Evolutionary conservation across 1,140 invertebrate species (phyloP).

Genomic region (Drosophila ambigua): DNA sequence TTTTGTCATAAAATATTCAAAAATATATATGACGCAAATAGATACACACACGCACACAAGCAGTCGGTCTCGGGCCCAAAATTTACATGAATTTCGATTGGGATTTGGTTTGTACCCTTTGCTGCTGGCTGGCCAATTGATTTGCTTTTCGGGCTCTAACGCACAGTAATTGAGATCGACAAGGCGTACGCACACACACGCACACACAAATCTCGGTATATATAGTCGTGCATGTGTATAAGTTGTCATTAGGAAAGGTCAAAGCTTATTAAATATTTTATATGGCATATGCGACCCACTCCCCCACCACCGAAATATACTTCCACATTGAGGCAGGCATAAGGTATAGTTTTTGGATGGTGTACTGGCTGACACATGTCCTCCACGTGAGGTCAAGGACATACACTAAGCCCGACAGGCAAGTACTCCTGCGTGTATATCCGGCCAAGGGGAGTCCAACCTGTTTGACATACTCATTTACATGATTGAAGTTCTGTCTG

Average conservation of each 20-base stretch:
- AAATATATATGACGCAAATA: conserved; percentile 52
- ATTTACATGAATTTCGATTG: conserved; percentile 46
- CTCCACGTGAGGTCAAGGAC: conserved; percentile 38
- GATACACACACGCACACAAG: not conserved
- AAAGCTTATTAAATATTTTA: conserved; percentile 35
- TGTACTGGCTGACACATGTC: conserved; percentile 33
- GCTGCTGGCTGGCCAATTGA: conserved; percentile 36
- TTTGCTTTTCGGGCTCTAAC: conserved; percentile 28
- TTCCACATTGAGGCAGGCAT: not conserved
- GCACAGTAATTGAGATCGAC: conserved; percentile 14
- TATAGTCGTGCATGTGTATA: not conserved
- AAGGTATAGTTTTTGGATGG: not conserved
- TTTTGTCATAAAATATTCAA: conserved; percentile 65
- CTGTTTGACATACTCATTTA: conserved; percentile 41
- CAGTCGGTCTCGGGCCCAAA: conserved; percentile 7
- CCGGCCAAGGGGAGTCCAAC: conserved; percentile 6
- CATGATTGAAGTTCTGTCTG: conserved; percentile 43
- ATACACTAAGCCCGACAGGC: not conserved
- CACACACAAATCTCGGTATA: not conserved
- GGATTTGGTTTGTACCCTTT: conserved; percentile 38
- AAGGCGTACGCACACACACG: no score
- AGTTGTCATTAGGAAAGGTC: conserved; percentile 30
- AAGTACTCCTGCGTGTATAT: conserved; percentile 8
- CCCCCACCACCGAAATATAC: not conserved
- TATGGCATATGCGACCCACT: not conserved